Evolutionary conservation across 2,113 vertebrate genomes (phyloP), one percentile per base, ranked within the genome.

Genomic region (Chaetura pelagica): DNA sequence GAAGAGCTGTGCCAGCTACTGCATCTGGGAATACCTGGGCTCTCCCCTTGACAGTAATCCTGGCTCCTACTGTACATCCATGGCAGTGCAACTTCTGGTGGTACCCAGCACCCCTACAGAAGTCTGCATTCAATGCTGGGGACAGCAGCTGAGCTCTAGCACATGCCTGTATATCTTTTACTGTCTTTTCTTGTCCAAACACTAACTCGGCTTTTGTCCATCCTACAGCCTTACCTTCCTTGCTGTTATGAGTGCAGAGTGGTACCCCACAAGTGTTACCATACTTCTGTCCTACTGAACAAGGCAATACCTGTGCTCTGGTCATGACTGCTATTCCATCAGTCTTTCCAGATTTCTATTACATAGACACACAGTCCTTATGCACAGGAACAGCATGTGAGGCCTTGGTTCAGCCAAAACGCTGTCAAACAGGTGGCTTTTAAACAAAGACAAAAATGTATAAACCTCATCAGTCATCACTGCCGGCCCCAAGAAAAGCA

Each of bases 401-500:
- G 78, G 89, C 94, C 81, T 93, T 71, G 23, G 20, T 88, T 85
- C 89, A 74, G 87, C 69, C 72, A 69, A 59, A 88, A 55, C 0
- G 3, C 79, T 78, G 85, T 95, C 90, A 81, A 88, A 93, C 94
- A 96, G 95, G 94, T 96, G 90, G 94, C 94, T 97, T 95, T 95
- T 78, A 95, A 89, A 96, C 91, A 94, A 96, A 95, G 94, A 42
- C 78, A 92, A 92, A 95, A 95, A 94, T 59, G 93, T 87, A 96
- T 90, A 92, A 97, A 96, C 83, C 85, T 89, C 90, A 95, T 96
- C 94, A 94, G 94, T 96, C 94, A 96, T 96, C 94, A 95, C 80
- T 4, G 73, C 52, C 1, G 35, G 80, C 73, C 88, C 63, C 91
- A 63, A 87, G 82, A 93, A 97, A 96, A 92, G 77, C 88, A 72